Base-by-base conservation (phyloP, 2,888 invertebrate species). In the Trypoxylon attenuatum region DNA sequence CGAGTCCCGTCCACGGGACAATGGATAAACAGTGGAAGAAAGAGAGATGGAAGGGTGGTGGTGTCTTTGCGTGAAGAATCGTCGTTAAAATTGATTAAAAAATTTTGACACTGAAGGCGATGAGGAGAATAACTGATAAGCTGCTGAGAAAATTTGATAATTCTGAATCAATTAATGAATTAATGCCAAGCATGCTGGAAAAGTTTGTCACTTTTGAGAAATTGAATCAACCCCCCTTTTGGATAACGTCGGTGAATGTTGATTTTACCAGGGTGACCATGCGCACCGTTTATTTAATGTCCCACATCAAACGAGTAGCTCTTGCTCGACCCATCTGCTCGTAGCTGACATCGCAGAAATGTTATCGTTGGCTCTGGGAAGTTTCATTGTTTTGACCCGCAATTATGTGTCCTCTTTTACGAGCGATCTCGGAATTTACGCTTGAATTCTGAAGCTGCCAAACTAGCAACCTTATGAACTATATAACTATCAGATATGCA, bases 241-340 rank as follows among this genome's bases (percentile, higher is more conserved):
- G 55, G 38, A 25, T 38, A 50, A 21, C 46, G n/a, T 50, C 50
- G 55, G 42, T 55, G 51, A 19, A 33, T 80, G 76, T 80, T 79
- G 78, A 76, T 78, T 76, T 78, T 76, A 49, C 56, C 38, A 43
- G 43, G 29, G 47, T 38, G 22, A 19, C 41, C 38, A 27, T 47
- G 65, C 21, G 41, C 41, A 23, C 22, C 46, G 75, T 77, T 77
- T 69, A 67, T 72, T 76, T 62, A 69, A 73, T 68, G 61, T 46
- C 41, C 46, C 46, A n/a, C 43, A 51, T 66, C 58, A 68, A 72
- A 69, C 52, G 61, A 54, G 43, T 39, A 53, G 52, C 65, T 49
- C 51, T 56, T 55, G 39, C 60, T 16, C 39, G 23, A n/a, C n/a
- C 16, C 47, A 41, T 69, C 33, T 23, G 23, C 52, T 22, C 13